phyloP scores from a whole-genome alignment of 2,113 vertebrate genomes.

The Oryzias curvinotus region DNA sequence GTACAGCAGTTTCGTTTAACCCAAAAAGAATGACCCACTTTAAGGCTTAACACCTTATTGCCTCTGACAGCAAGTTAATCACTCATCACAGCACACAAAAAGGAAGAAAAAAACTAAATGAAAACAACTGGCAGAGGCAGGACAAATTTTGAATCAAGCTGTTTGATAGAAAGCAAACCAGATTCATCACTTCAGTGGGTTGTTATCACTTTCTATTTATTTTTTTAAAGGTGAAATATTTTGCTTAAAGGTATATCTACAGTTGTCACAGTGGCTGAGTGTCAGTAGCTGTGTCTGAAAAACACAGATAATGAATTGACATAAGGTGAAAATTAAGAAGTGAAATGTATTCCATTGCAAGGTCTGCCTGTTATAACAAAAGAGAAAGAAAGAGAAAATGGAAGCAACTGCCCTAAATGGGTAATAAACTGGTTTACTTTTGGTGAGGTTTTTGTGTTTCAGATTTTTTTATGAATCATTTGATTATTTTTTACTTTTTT shows the following conservation, averaged over 20 bases:
- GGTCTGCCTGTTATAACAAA: not conserved
- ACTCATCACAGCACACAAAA: conserved; percentile 28
- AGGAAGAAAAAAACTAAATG: conserved; percentile 22
- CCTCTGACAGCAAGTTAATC: conserved; percentile 35
- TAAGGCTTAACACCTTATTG: conserved; percentile 15
- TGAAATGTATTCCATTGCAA: not conserved
- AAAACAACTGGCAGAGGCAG: conserved; percentile 7
- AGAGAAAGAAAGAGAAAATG: not conserved
- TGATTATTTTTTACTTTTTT: no score
- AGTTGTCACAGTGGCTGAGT: not conserved
- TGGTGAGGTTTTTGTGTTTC: not conserved
- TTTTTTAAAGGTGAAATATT: conserved; percentile 13
- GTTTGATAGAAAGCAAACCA: conserved; percentile 15
- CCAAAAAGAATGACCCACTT: conserved; percentile 33
- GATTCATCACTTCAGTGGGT: conserved; percentile 19
- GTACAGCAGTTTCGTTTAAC: conserved; percentile 6
- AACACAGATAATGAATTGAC: conserved; percentile 5
- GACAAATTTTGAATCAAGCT: conserved; percentile 26
- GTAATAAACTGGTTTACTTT: not conserved
- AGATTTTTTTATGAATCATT: no score
- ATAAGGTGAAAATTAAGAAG: conserved; percentile 7
- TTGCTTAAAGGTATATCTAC: conserved; percentile 4
- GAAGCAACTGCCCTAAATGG: no score
- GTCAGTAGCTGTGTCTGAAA: not conserved
- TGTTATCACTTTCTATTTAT: conserved; percentile 1